Base-by-base conservation (phyloP, 2,113 vertebrate species). In the Scophthalmus maximus region DNA sequence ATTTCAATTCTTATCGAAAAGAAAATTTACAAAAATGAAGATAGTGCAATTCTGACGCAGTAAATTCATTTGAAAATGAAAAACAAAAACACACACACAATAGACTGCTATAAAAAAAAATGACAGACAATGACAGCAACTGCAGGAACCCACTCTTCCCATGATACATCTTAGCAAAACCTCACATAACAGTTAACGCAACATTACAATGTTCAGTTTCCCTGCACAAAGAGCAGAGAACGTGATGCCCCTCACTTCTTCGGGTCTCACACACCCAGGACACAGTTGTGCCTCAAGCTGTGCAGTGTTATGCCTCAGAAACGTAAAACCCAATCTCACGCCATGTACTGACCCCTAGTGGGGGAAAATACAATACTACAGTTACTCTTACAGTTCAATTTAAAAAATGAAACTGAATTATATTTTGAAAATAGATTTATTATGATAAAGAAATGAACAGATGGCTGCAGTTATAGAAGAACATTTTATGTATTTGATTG, bases 331-430 rank as follows among this genome's bases (percentile, higher is more conserved):
- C 14, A 0, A 2, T 20, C 59, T 58, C 5, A 11, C 42, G 76
- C 42, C 23, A 3, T 26, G 60, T 30, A 68, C 58, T 9, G 26
- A 4, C 82, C 73, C 83, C 89, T 76, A 38, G 64, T 84, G 85
- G 80, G n/a, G 17, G 14, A 15, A 3, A 1, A 6, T 8, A 22
- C 3, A 2, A 12, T 2, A 40, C 9, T 59, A 8, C 30, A 32
- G 22, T 10, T 20, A 1, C n/a, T n/a, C n/a, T n/a, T n/a, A n/a
- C n/a, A n/a, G n/a, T n/a, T 36, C 18, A 20, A 4, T 51, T 44
- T 76, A 57, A 51, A 0, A 0, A 2, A 26, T 47, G 26, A 42
- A 23, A 62, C 8, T 2, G 25, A 40, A n/a, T 34, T 17, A 20
- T n/a, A 22, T 44, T 62, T 11, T 32, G 1, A 32, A 32, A 20